phyloP scores from a whole-genome alignment of 1,140 invertebrate species.

The Scaptodrosophila lebanonensis region DNA sequence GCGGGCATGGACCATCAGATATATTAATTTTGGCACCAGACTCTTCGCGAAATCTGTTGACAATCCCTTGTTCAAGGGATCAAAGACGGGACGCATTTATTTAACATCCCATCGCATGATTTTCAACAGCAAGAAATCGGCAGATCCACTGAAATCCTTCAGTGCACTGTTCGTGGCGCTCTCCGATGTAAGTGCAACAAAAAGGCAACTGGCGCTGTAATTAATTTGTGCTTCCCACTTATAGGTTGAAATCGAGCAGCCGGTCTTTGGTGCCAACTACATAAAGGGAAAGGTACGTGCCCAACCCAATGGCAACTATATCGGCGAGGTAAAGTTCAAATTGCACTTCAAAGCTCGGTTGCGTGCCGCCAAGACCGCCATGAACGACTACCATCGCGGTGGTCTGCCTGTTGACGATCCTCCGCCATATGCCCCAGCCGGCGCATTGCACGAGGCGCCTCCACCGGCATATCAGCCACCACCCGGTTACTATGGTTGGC shows the following conservation, averaged over 20 bases:
- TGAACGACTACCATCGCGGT: conserved; percentile 79
- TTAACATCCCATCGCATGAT: conserved; percentile 96
- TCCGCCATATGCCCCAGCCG: conserved; percentile 88
- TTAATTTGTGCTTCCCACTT: no score
- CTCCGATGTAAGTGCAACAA: conserved; percentile 86
- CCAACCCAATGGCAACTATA: conserved; percentile 94
- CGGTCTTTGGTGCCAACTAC: conserved; percentile 97
- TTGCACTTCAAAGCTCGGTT: conserved; percentile 95
- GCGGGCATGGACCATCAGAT: conserved; percentile 93
- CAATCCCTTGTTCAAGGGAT: conserved; percentile 96
- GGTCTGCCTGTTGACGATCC: conserved; percentile 81
- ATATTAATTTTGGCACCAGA: conserved; percentile 95
- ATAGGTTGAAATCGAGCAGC: conserved; percentile 95
- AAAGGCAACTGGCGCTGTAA: no score
- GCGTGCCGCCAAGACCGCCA: conserved; percentile 88
- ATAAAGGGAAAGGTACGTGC: conserved; percentile 94
- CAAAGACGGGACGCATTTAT: conserved; percentile 91
- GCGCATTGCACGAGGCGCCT: conserved; percentile 87
- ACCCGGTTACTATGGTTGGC: conserved; percentile 92
- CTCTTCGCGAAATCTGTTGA: conserved; percentile 98
- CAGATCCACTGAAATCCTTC: conserved; percentile 91
- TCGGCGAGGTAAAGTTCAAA: conserved; percentile 94
- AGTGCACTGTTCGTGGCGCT: conserved; percentile 95
- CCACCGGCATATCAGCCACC: conserved; percentile 90
- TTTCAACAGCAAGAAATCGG: conserved; percentile 85